Conservation (phyloP, 2,888 invertebrate genomes). For the Macaria notata region DNA sequence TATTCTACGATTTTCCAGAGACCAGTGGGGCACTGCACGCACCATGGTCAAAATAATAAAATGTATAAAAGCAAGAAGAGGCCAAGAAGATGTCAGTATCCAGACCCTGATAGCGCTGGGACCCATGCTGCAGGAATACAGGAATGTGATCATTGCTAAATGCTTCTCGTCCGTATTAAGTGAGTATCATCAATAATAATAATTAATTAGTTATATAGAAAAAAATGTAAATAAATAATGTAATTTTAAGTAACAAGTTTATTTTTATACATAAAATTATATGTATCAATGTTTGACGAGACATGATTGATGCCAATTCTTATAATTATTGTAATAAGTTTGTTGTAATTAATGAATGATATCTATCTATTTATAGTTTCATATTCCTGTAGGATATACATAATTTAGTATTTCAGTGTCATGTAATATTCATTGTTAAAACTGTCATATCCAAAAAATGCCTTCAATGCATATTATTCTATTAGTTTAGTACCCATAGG, state of each 20-base stretch:
- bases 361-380: no score
- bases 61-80: constrained; percentile 29
- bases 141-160: constrained; percentile 52
- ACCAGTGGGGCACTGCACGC: constrained; percentile 67
- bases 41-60: constrained; percentile 62
- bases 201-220: no score
- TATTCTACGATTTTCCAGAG: constrained; percentile 39
- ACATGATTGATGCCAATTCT: no score
- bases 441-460: not conserved
- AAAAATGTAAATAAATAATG: not conserved
- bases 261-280: not conserved
- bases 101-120: constrained; percentile 45
- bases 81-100: constrained; percentile 41
- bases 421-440: not conserved
- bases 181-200: constrained; percentile 39
- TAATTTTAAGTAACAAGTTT: not conserved
- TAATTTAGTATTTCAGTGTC: not conserved
- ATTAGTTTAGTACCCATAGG: no score
- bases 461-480: no score
- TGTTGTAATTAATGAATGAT: no score
- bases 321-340: no score
- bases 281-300: no score
- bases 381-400: no score
- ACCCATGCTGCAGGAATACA: constrained; percentile 46
- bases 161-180: constrained; percentile 68